Evolutionary conservation across 1,140 invertebrate genomes (phyloP), one percentile per base, ranked within the genome.

Genomic region (Lepeophtheirus salmonis): DNA sequence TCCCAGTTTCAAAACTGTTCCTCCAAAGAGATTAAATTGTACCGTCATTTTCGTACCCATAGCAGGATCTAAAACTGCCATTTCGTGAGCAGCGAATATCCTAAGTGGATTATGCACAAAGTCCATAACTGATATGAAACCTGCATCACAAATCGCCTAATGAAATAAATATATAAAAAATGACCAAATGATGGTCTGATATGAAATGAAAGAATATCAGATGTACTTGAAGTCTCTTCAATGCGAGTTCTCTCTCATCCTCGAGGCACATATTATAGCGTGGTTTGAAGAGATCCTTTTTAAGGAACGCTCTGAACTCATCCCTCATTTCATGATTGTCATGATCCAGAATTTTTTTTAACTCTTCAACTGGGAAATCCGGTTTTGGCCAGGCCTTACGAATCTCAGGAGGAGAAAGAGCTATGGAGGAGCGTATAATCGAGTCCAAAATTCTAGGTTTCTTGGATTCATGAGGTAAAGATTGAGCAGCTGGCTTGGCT

Each of bases 11-110:
- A 68, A 59, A 16, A 68, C 63, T 6, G 67, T 68, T 17, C 67
- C 67, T 56, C 67, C 67, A 52, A 68, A 68, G 12, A 68, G 57
- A 53, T 68, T 68, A 23, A 68, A 68, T 60, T 68, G 67, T 16
- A 68, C 67, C 21, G 67, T 68, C 67, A 68, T 66, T 57, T 68
- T 68, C 2, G 67, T 68, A 1, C 66, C 63, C 63, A 66, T 68
- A 17, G 66, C 58, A 12, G 67, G 64, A 56, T 68, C 67, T 16
- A 68, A 66, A 2, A 64, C 66, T 4, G 66, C 63, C 22, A 68
- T 62, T 51, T 68, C 67, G 57, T 68, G 67, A 50, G 67, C 66
- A 30, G 67, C 67, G 58, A 68, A 67, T 13, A 68, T 67, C n/a
- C 62, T 55, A 13, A 56, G 59, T 1, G 67, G 67, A 50, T 68